Evolutionary conservation across 2,888 invertebrate genomes (phyloP).

Genomic region (Lasius platythorax): DNA sequence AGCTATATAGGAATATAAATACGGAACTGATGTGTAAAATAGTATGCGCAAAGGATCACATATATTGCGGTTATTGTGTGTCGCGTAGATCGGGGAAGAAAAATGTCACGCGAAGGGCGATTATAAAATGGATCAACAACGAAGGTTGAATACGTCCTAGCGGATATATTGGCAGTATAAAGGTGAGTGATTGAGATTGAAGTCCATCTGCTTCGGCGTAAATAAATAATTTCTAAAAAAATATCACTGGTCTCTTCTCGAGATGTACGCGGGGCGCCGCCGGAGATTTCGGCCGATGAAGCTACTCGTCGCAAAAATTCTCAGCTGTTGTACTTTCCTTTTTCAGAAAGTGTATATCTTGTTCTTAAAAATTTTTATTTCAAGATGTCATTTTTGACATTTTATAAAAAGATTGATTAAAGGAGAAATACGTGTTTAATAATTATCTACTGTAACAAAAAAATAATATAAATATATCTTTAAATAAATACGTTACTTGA

Average conservation of each 20-base stretch:
- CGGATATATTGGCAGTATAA: slow-evolving; percentile 82
- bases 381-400: not conserved
- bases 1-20: slow-evolving; percentile 36
- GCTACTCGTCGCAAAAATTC: slow-evolving; percentile 7
- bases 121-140: slow-evolving; percentile 67
- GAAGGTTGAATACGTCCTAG: slow-evolving; percentile 75
- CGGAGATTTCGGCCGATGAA: slow-evolving; percentile 32
- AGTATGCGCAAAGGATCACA: slow-evolving; percentile 58
- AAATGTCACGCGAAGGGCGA: slow-evolving; percentile 61
- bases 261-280: slow-evolving; percentile 75
- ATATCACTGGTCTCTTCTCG: slow-evolving; percentile 83
- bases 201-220: slow-evolving; percentile 80
- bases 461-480: not conserved
- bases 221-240: slow-evolving; percentile 85
- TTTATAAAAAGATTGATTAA: not conserved
- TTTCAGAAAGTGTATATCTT: not conserved
- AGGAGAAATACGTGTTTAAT: not conserved
- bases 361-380: not conserved
- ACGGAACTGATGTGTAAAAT: slow-evolving; percentile 47
- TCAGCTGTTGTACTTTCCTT: not conserved
- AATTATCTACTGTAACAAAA: not conserved
- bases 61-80: slow-evolving; percentile 64
- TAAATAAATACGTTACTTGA: not conserved
- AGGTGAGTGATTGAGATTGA: slow-evolving; percentile 80
- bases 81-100: slow-evolving; percentile 57